A percentile compares a stretch with the other conserved stretches of the same genome.
Evolutionary conservation across 1,140 invertebrate genomes (phyloP).

Genomic region (Drosophila pallidifrons): DNA sequence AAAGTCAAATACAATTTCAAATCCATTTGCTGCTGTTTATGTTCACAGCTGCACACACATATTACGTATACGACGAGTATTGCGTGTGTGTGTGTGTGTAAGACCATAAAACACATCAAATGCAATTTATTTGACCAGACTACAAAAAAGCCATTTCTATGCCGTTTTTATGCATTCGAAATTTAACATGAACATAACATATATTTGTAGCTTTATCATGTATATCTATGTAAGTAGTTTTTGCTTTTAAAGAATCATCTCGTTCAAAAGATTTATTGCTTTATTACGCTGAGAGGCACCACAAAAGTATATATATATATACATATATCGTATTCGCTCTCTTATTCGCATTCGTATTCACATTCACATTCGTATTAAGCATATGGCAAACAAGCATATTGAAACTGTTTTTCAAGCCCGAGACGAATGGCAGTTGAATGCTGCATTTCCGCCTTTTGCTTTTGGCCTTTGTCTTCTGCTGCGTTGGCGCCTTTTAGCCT

Average conservation of each 20-base stretch:
- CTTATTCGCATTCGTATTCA: background rate
- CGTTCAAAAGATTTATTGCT: constrained; percentile 64
- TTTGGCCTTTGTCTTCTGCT: constrained; percentile 54
- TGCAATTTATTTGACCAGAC: constrained; percentile 60
- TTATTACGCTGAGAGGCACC: constrained; percentile 59
- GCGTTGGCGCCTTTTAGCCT: constrained; percentile 51
- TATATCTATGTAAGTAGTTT: constrained; percentile 5
- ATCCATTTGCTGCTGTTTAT: constrained; percentile 24
- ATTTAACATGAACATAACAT: constrained; percentile 30
- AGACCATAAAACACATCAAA: constrained; percentile 34
- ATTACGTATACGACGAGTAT: background rate
- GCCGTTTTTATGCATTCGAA: constrained; percentile 57
- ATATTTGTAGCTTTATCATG: background rate
- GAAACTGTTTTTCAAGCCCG: constrained; percentile 62
- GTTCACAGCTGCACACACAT: constrained; percentile 2
- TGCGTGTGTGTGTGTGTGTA: background rate
- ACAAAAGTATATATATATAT: constrained; percentile 5
- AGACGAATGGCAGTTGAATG: constrained; percentile 54
- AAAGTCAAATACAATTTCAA: constrained; percentile 25
- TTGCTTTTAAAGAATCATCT: constrained; percentile 36
- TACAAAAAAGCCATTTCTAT: constrained; percentile 54
- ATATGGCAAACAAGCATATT: constrained; percentile 58
- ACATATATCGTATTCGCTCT: background rate
- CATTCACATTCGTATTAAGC: constrained; percentile 20
- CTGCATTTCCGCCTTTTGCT: constrained; percentile 69